Base-by-base conservation (phyloP, 2,888 invertebrate species). In the Phyllotreta striolata region DNA sequence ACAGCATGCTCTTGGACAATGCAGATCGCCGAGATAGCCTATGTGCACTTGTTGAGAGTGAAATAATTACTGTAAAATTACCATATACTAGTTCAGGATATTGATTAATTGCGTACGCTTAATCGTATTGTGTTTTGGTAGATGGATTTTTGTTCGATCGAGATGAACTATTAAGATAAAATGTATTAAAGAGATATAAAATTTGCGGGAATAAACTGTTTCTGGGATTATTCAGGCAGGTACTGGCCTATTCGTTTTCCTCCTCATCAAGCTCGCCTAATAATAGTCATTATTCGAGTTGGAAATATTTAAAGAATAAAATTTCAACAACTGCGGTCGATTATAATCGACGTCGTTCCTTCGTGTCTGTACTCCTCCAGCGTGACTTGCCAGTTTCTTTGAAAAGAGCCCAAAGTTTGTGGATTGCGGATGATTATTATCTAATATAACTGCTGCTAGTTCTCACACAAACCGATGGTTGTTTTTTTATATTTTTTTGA, bases 1-100 rank as follows among this genome's bases (percentile, higher is more conserved):
- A n/a, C 24, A 41, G 40, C 44, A 63, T 62, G 69, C 63, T 55
- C 64, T 62, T 59, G 66, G 69, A 70, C 70, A 70, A 70, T 70
- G 66, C 69, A 62, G 67, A 70, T 69, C 64, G 61, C 47, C 44
- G 47, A 67, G 69, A 70, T 67, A 70, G 57, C 24, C 2, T 24
- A 24, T 24, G 24, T 41, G 41, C 44, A 56, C 52, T 46, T 47
- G 60, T 55, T 54, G 34, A 57, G 55, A 64, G 60, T 64, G 60
- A 60, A 61, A 64, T 64, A 64, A 64, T 64, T 64, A 64, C 52
- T 54, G 39, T 52, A 3, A 49, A 55, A 64, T 64, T 61, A 52
- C 14, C 64, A 61, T 64, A 24, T 24, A 56, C 12, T n/a, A 55
- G 38, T 64, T 61, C 60, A 52, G 51, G 64, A 56, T 64, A 64